Evolutionary conservation across 2,113 vertebrate genomes (phyloP).

Genomic region (Sterrhoptilus dennistouni): DNA sequence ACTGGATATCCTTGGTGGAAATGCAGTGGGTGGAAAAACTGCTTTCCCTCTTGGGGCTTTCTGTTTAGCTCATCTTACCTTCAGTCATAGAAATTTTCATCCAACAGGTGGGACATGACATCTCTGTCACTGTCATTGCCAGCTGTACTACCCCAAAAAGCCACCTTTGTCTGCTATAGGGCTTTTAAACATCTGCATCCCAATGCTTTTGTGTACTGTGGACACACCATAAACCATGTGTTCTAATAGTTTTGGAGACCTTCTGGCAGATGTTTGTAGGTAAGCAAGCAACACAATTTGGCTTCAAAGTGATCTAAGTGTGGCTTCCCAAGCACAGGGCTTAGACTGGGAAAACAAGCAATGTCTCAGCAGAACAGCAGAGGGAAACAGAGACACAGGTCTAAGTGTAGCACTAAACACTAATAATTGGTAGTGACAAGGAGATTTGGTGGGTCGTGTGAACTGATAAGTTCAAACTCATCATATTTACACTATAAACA

Average conservation of each 20-base stretch:
- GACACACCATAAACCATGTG: rapidly evolving
- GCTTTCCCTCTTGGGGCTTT: neutral
- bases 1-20: neutral
- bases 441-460: neutral
- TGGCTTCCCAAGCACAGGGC: neutral
- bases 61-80: neutral
- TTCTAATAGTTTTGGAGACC: neutral
- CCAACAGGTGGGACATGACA: neutral
- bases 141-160: neutral
- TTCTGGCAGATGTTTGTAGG: neutral
- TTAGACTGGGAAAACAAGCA: neutral
- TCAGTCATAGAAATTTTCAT: neutral
- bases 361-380: slow-evolving; percentile 33
- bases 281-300: neutral
- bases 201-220: neutral
- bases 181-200: neutral
- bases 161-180: neutral
- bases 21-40: neutral
- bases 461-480: neutral
- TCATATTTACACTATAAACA: neutral
- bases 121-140: neutral
- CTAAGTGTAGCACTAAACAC: neutral
- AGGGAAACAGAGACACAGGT: slow-evolving; percentile 35
- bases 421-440: neutral
- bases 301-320: neutral